Percentiles rank a stretch among this genome's conserved stretches.
Evolutionary conservation across 2,888 invertebrate genomes (phyloP).

Genomic region (Erannis defoliaria): DNA sequence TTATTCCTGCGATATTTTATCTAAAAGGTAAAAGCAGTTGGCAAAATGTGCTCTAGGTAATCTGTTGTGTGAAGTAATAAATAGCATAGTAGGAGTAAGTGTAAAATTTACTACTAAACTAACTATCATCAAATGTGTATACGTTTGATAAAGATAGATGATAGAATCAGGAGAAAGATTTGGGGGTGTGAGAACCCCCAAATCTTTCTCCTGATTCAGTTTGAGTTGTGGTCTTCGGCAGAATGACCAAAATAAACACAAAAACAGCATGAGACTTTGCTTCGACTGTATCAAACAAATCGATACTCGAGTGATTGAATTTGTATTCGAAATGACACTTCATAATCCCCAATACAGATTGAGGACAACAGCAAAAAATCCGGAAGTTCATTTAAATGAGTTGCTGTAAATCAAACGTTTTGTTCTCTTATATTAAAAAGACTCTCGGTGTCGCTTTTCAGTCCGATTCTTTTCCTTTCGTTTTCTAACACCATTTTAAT

Average conservation of each 20-base stretch:
- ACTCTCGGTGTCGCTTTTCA: slow-evolving; percentile 13
- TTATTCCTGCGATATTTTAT: no score
- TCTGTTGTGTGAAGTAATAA: no score
- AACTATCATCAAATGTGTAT: no score
- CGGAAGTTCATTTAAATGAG: slow-evolving; percentile 12
- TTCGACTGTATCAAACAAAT: slow-evolving; percentile 12
- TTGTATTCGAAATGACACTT: slow-evolving; percentile 19
- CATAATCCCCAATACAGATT: slow-evolving; percentile 21
- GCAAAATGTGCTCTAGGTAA: no score
- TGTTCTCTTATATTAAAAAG: background rate
- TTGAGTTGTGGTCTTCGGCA: background rate
- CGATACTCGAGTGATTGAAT: slow-evolving; percentile 14
- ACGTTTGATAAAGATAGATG: no score
- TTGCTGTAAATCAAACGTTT: slow-evolving; percentile 16
- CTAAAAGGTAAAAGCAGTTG: no score
- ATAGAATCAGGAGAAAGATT: background rate
- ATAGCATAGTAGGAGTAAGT: no score
- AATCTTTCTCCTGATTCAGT: no score
- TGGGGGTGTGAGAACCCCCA: background rate
- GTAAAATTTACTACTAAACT: no score
- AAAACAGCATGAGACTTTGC: slow-evolving; percentile 2
- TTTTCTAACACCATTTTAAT: slow-evolving; percentile 35
- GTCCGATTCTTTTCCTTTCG: slow-evolving; percentile 8
- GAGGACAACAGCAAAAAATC: slow-evolving; percentile 13
- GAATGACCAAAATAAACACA: background rate